A percentile compares a stretch with the other conserved stretches of the same genome.
phyloP scores from a whole-genome alignment of 2,888 invertebrate species.

The Stenodema calcarata region DNA sequence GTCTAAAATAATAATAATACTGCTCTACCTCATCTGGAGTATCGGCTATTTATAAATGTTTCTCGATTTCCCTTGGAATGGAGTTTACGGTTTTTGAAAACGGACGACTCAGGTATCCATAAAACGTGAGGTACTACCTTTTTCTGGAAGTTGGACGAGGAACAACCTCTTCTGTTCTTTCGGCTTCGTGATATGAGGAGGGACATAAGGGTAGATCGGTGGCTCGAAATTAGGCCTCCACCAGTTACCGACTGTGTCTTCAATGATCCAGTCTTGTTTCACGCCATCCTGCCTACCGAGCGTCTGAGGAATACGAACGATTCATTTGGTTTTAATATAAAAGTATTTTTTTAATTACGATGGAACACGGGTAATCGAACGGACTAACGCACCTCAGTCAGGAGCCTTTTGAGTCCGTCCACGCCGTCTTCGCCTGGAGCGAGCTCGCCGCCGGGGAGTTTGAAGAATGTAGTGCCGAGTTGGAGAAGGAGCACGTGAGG shows the following conservation, averaged over 20 bases:
- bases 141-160: conserved; percentile 95
- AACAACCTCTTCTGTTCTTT: conserved; percentile 98
- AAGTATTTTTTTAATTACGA: no score
- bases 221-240: conserved; percentile 99
- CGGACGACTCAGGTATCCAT: no score
- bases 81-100: background rate
- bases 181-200: conserved; percentile 98
- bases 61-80: no score
- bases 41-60: no score
- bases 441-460: conserved; percentile 97
- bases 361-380: no score
- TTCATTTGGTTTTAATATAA: no score
- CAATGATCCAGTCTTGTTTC: conserved; percentile 97
- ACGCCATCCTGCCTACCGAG: conserved; percentile 96
- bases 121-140: conserved; percentile 69
- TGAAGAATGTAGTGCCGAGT: conserved; percentile 98
- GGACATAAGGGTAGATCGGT: conserved; percentile 98
- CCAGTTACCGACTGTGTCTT: conserved; percentile 97
- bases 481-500: conserved; percentile 97
- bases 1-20: no score
- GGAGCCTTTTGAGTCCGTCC: conserved; percentile 91
- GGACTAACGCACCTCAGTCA: conserved; percentile 72
- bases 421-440: conserved; percentile 96
- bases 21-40: no score
- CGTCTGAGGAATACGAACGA: conserved; percentile 73